Evolutionary conservation across 2,113 vertebrate genomes (phyloP), one percentile per base, ranked within the genome.

Genomic region (Macrotus californicus): DNA sequence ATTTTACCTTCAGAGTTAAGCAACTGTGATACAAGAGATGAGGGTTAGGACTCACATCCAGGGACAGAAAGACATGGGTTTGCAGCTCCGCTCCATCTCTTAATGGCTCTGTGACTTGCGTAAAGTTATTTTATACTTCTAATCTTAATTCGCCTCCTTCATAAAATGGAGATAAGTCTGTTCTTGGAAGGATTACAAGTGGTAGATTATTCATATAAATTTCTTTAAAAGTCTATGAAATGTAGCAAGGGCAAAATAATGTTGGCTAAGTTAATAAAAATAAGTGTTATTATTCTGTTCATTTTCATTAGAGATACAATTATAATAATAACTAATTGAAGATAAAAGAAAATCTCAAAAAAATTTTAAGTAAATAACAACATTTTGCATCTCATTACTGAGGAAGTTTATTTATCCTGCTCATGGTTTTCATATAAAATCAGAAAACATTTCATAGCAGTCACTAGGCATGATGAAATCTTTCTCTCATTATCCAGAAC

Each of bases 401-500:
- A 79, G 13, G 56, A 59, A 3, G 43, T 50, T 92, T 84, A 85
- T 64, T 90, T 61, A 97, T 85, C 36, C 82, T 41, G 19, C 3
- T 82, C 31, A 34, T 72, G 13, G 88, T 54, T 85, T 94, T 81
- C 48, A 50, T 80, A 84, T 75, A 70, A 80, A 93, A 91, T 82
- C 64, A 93, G 84, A 96, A 87, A 95, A 93, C 84, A 94, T 76
- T 80, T 96, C 72, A 72, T 52, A 81, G 46, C 41, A 85, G 36
- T 91, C 22, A 52, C 70, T 21, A 76, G 66, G 76, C 87, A 77
- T 80, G 77, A 94, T 64, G 26, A 92, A 96, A 85, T 34, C 66
- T 93, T 89, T 96, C 85, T 95, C 94, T 91, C 95, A 97, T 96
- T 93, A 96, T 92, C 84, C 92, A 97, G 93, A 96, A 93, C 41